A percentile compares a stretch with the other conserved stretches of the same genome.
These are phyloP conservation scores for Sterrhoptilus dennistouni DNA, from an alignment of 2,113 vertebrate species.

Conservation along the genomic window DNA sequence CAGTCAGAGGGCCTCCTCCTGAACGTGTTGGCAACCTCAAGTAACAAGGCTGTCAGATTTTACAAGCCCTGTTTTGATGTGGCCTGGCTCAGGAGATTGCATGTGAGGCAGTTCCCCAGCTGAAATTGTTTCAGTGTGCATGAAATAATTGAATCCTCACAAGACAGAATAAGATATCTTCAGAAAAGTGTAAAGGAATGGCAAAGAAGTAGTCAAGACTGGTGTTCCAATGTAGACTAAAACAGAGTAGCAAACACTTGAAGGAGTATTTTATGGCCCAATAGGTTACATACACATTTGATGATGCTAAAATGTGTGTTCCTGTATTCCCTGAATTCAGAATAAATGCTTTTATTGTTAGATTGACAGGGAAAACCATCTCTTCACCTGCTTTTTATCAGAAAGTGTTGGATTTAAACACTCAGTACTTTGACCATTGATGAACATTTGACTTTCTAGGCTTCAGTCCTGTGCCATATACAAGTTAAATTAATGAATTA, in stretches of 20 bases:
- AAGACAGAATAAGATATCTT: neutral
- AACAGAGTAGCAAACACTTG: neutral
- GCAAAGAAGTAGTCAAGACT: neutral
- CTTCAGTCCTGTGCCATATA: neutral
- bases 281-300: neutral
- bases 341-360: neutral
- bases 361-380: neutral
- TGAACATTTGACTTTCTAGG: neutral
- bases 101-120: neutral
- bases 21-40: neutral
- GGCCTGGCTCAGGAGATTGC: neutral
- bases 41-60: neutral
- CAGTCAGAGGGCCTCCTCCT: neutral
- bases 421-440: neutral
- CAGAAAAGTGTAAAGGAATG: neutral
- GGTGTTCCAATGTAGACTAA: neutral
- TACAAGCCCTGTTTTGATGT: neutral
- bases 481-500: neutral
- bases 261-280: neutral
- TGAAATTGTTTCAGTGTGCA: neutral
- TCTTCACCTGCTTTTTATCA: neutral
- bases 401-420: neutral
- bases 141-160: neutral
- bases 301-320: neutral
- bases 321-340: neutral